A percentile compares a stretch with the other conserved stretches of the same genome.
Conservation (phyloP, 2,888 invertebrate genomes). For the Apodemia duryi region DNA sequence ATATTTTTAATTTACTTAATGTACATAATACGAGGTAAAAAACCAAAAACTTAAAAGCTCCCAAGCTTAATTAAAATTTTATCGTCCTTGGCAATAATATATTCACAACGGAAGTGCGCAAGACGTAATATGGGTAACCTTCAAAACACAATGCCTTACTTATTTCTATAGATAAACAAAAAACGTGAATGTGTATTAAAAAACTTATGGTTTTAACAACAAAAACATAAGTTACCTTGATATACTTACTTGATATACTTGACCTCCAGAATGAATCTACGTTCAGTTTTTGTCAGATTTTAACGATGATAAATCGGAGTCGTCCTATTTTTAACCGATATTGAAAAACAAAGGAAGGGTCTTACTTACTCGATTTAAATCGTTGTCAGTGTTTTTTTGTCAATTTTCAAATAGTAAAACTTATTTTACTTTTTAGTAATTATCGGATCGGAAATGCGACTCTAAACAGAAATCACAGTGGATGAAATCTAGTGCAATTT, state of each 20-base stretch:
- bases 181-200: constrained; percentile 37
- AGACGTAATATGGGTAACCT: constrained; percentile 69
- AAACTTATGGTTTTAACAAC: background rate
- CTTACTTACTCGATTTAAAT: too few relatives aligned
- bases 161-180: constrained; percentile 54
- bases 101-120: constrained; percentile 50
- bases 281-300: background rate
- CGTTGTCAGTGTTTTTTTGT: too few relatives aligned
- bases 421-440: too few relatives aligned
- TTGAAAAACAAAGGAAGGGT: too few relatives aligned
- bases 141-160: constrained; percentile 56
- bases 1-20: background rate
- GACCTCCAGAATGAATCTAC: background rate
- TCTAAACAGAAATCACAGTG: too few relatives aligned
- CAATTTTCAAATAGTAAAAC: too few relatives aligned
- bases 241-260: background rate
- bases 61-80: constrained; percentile 1
- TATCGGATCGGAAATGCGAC: too few relatives aligned
- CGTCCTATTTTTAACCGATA: background rate
- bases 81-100: constrained; percentile 1
- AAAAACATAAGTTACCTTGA: constrained; percentile 5
- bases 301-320: background rate
- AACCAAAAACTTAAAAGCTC: background rate
- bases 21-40: background rate
- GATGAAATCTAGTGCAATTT: too few relatives aligned